Base-by-base conservation (phyloP, 2,888 invertebrate genomes). In the Drosophila borborema region DNA sequence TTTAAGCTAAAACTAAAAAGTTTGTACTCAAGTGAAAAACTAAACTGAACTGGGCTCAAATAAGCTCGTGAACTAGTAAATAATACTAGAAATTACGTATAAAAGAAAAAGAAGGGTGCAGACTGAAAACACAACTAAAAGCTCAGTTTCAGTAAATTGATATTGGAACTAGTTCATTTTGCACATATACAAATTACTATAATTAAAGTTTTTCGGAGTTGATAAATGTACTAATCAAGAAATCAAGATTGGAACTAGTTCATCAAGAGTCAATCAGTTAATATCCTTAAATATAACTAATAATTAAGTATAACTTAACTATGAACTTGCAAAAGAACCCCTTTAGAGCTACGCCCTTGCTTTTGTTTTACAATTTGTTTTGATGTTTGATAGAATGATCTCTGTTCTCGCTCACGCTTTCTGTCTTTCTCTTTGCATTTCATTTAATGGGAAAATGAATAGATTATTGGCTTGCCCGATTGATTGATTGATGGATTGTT, bases 401-500 rank as follows among this genome's bases (percentile, higher is more conserved):
- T 49, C 3, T 6, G 6, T 14, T 34, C 36, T 20, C 51, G 12
- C 51, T 14, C 51, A 23, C 23, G 3, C 23, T 23, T 23, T 23
- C 23, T 36, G 20, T 18, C 53, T 20, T 7, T 7, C 36, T 8
- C 51, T 3, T 14, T 8, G 7, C 0, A n/a, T 18, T 72, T 60
- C 58, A 75, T 48, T 70, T 75, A 7, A 23, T 12, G 14, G 14
- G 48, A 23, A 55, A 60, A 23, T 2, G 28, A 12, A 31, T 1
- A 18, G n/a, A 14, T 18, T 34, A 2, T 16, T 23, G 8, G 46
- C 9, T 14, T 38, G 23, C 2, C 23, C 14, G 18, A 28, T 28
- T 55, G n/a, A 40, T n/a, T 28, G n/a, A 40, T n/a, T 28, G 28
- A 53, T 53, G 64, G 54, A 53, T 53, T 68, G 54, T 18, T 34